Evolutionary conservation across 2,888 invertebrate genomes (phyloP), one percentile per base, ranked within the genome.

Genomic region (Epirrita christyi): DNA sequence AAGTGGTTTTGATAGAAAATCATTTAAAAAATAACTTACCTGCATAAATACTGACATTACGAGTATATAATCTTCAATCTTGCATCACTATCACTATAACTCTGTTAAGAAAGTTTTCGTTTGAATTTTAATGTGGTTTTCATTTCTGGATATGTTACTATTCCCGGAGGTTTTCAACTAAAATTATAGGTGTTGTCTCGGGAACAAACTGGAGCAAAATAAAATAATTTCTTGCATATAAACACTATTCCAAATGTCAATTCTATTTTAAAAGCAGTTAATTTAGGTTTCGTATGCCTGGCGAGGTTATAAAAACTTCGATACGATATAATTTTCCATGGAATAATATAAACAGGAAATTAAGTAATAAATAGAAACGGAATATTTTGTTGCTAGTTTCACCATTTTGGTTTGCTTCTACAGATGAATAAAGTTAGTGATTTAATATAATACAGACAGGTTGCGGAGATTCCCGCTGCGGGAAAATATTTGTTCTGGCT

Each of bases 341-440:
- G 47, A 32, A 55, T 63, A 62, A 62, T 46, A 66, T 70, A 72
- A 73, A 73, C 75, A 75, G 76, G 76, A 77, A 77, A 70, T 58
- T 64, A 60, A 46, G 21, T 43, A 40, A 32, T 40, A 41, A n/a
- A 42, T 28, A 8, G 6, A n/a, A 27, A 41, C 1, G 38, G 37
- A 9, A 32, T 40, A 47, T 41, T 14, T 11, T 38, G n/a, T 28
- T 15, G 21, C 8, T 32, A 15, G 36, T 40, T 45, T 13, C 41
- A 32, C 8, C 36, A 36, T 36, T 36, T 6, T 6, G 37, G 11
- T 38, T 38, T 38, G 38, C n/a, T n/a, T 2, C 13, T 38, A 14
- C 38, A 21, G 10, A 36, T n/a, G 5, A n/a, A 36, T 36, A 36
- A 36, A n/a, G 11, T 36, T 36, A 29, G 29, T 2, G 29, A 7